A percentile compares a stretch with the other conserved stretches of the same genome.
These are phyloP conservation scores for Nephotettix cincticeps DNA, from an alignment of 1,140 invertebrate genomes.

Conservation along the genomic window DNA sequence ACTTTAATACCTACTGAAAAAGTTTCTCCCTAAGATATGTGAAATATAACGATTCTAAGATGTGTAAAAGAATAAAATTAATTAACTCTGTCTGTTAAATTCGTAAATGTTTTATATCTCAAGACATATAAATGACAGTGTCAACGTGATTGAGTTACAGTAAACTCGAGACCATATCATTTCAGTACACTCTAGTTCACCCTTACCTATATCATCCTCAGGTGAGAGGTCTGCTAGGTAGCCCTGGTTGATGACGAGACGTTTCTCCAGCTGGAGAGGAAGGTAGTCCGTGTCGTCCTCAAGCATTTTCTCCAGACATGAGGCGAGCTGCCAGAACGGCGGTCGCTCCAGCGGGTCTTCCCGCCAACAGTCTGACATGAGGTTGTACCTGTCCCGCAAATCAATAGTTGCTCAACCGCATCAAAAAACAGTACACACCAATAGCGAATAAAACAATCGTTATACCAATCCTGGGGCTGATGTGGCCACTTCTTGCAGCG, in stretches of 20 bases:
- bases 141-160: too few relatives aligned
- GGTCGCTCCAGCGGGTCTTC: slow-evolving; percentile 70
- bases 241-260: slow-evolving; percentile 59
- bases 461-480: background rate
- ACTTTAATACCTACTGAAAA: too few relatives aligned
- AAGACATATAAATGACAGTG: too few relatives aligned
- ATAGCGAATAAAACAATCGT: slow-evolving; percentile 4
- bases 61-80: too few relatives aligned
- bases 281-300: slow-evolving; percentile 72
- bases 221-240: slow-evolving; percentile 50
- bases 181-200: background rate
- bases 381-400: slow-evolving; percentile 60
- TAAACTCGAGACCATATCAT: too few relatives aligned
- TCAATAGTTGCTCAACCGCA: slow-evolving; percentile 35
- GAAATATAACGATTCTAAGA: too few relatives aligned
- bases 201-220: slow-evolving; percentile 7
- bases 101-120: too few relatives aligned
- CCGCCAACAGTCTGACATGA: slow-evolving; percentile 81
- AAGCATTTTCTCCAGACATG: slow-evolving; percentile 64
- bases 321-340: slow-evolving; percentile 67
- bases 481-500: too few relatives aligned
- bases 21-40: too few relatives aligned
- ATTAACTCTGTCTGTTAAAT: too few relatives aligned
- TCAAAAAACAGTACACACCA: slow-evolving; percentile 3
- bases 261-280: slow-evolving; percentile 55